Evolutionary conservation across 2,888 invertebrate species (phyloP).

Genomic region (Limenitis camilla): DNA sequence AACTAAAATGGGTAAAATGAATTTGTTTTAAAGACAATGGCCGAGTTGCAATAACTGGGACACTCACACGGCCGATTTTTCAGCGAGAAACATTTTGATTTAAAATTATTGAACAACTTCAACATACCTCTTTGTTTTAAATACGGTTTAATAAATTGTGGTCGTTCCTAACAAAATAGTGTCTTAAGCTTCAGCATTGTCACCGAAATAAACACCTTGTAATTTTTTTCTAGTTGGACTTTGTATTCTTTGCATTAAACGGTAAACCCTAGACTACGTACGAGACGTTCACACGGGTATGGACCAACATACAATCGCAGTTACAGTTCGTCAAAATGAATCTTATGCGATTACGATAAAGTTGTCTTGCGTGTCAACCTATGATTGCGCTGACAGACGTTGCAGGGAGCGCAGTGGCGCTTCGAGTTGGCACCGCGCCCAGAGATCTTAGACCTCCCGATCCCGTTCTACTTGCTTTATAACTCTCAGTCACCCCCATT

Average conservation of each 20-base stretch:
- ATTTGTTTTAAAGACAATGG: constrained; percentile 13
- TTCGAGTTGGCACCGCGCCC: constrained; percentile 65
- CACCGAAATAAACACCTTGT: neutral
- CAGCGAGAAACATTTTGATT: constrained; percentile 9
- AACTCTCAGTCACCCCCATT: constrained; percentile 45
- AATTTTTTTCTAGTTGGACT: constrained; percentile 32
- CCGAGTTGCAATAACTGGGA: constrained; percentile 16
- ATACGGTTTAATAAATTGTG: no score
- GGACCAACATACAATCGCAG: neutral
- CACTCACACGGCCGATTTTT: constrained; percentile 17
- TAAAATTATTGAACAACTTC: constrained; percentile 2
- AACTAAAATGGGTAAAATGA: neutral
- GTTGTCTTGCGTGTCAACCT: constrained; percentile 30
- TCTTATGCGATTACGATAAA: constrained; percentile 37
- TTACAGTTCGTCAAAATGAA: constrained; percentile 32
- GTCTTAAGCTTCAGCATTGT: no score
- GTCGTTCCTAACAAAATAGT: no score
- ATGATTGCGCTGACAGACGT: constrained; percentile 40
- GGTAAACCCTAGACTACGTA: constrained; percentile 60
- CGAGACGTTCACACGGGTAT: constrained; percentile 55
- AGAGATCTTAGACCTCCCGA: constrained; percentile 47
- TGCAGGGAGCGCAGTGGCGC: constrained; percentile 57
- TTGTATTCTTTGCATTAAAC: constrained; percentile 59
- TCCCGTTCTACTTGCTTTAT: constrained; percentile 38
- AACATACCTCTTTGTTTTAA: neutral